Conservation (phyloP, 2,888 invertebrate species). For the Cancer borealis region DNA sequence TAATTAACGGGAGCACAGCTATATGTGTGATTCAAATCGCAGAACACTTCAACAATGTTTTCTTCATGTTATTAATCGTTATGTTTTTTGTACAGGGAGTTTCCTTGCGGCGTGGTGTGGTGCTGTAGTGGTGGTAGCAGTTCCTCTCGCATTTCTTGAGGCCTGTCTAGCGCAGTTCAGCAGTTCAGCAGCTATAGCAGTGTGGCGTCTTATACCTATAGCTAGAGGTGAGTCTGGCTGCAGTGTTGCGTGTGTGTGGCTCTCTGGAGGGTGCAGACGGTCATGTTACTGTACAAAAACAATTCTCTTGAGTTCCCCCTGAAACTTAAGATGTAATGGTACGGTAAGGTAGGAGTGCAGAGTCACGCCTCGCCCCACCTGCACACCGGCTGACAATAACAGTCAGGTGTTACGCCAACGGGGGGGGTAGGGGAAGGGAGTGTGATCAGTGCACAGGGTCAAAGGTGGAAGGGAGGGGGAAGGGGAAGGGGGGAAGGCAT, state of each 20-base stretch:
- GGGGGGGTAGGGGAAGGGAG: background rate
- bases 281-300: background rate
- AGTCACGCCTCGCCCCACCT: background rate
- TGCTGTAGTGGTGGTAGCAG: constrained; percentile 69
- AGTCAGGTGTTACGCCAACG: background rate
- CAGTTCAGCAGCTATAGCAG: constrained; percentile 71
- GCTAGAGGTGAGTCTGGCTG: constrained; percentile 70
- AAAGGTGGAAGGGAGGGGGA: background rate
- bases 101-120: constrained; percentile 70
- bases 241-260: background rate
- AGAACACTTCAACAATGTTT: background rate
- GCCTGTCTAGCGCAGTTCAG: constrained; percentile 74
- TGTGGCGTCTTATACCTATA: constrained; percentile 76
- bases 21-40: background rate
- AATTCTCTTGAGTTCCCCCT: background rate
- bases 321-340: background rate
- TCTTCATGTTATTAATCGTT: background rate
- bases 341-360: background rate
- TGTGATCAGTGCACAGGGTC: background rate
- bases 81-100: constrained; percentile 63
- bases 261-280: background rate
- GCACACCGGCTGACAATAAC: background rate
- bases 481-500: background rate
- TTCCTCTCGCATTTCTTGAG: constrained; percentile 70
- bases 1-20: too few relatives aligned